Evolutionary conservation across 23 tunicate species (phyloP), one percentile per base, ranked within the genome.

Genomic region (Pegea sp.): DNA sequence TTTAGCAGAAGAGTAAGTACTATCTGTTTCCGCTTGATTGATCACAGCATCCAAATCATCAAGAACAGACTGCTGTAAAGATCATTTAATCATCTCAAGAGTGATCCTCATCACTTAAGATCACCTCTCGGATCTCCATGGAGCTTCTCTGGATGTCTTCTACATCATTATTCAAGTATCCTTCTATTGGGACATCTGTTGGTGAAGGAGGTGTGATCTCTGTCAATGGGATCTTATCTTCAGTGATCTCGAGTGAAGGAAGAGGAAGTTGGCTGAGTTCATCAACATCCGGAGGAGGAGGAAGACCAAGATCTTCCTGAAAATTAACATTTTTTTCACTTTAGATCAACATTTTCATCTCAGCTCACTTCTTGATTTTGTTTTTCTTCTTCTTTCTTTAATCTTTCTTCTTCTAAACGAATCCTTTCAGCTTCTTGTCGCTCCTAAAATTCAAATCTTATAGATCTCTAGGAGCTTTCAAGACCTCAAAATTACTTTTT

Each of bases 1-100:
- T 38, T 64, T 72, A 4, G 65, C 78, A 31, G 78, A 70, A 16
- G 93, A 79, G 58, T 79, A 79, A 18, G 93, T 66, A 49, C 93
- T 81, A 57, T 81, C 93, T 27, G 52, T 28, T 33, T 71, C 69
- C 4, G 75, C 74, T 28, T 49, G 56, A 27, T 81, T 75, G 7
- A 66, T 42, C 33, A 53, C 93, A 20, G 81, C 93, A 66, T 81
- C 93, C 32, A 81, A 49, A 52, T 67, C 68, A 3, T 76, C 93
- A 2, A 81, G 56, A 7, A 78, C 78, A 5, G 66, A 61, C n/a
- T 52, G 29, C 78, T 79, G 58, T 13, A n/a, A n/a, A n/a, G n/a
- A n/a, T n/a, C n/a, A n/a, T n/a, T n/a, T n/a, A n/a, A n/a, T n/a
- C n/a, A n/a, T n/a, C n/a, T n/a, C n/a, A n/a, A n/a, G n/a, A n/a